phyloP scores from a whole-genome alignment of 1,140 invertebrate species.

The Nephila pilipes region DNA sequence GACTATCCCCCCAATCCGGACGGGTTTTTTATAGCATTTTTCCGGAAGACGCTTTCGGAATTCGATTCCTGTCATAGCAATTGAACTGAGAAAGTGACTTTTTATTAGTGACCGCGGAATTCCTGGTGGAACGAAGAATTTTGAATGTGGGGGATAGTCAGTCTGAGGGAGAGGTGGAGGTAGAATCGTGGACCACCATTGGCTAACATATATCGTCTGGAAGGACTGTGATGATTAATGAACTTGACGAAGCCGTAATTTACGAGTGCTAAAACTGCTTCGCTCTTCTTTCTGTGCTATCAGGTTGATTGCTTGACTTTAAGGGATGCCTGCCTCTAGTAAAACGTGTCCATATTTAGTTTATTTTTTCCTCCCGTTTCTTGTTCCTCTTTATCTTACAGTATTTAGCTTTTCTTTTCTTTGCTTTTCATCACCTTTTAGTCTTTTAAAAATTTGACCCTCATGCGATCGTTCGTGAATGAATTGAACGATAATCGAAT shows the following conservation, averaged over 20 bases:
- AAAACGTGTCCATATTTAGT: conserved; percentile 55
- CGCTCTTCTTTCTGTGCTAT: conserved; percentile 28
- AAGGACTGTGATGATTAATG: conserved; percentile 65
- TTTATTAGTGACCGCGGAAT: background rate
- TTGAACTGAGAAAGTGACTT: background rate
- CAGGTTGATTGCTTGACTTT: conserved; percentile 22
- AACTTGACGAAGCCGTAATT: conserved; percentile 72
- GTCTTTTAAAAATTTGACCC: conserved; percentile 43
- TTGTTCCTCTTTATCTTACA: conserved; percentile 42
- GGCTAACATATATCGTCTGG: conserved; percentile 16
- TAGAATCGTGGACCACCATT: conserved; percentile 41
- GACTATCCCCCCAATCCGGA: background rate
- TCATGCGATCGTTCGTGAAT: conserved; percentile 32
- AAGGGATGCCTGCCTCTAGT: conserved; percentile 27
- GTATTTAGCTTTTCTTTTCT: conserved; percentile 42
- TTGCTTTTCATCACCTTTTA: conserved; percentile 55
- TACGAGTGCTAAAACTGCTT: conserved; percentile 62
- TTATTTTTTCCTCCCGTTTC: conserved; percentile 17
- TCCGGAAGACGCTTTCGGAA: conserved; percentile 13
- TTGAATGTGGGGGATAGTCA: conserved; percentile 5
- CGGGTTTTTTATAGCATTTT: conserved; percentile 1
- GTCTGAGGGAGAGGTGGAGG: background rate
- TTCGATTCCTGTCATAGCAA: background rate
- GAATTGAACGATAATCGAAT: conserved; percentile 35
- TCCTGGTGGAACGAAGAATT: conserved; percentile 4